Conservation (phyloP, 2,113 vertebrate genomes). For the Toxotes chatareus region DNA sequence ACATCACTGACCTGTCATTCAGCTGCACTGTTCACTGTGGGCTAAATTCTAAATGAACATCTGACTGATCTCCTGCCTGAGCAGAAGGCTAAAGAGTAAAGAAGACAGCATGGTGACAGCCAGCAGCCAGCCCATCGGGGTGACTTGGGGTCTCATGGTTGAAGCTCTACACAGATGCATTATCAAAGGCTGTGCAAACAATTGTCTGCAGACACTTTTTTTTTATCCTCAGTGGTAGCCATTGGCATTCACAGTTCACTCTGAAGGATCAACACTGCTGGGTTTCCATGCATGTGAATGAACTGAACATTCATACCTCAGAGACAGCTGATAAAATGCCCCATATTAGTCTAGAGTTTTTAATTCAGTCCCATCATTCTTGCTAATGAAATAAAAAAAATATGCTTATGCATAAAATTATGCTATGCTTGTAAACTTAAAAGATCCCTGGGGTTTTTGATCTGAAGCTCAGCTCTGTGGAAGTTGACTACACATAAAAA, state of each 20-base stretch:
- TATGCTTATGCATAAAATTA: no score
- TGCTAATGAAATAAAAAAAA: background rate
- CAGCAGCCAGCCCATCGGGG: background rate
- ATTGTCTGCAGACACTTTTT: conserved; percentile 31
- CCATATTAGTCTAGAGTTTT: conserved; percentile 1
- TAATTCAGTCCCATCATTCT: conserved; percentile 7
- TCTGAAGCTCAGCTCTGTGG: background rate
- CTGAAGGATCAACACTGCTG: background rate
- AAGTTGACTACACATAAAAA: conserved; percentile 14
- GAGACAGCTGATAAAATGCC: background rate
- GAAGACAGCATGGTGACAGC: conserved; percentile 14
- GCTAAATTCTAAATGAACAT: background rate
- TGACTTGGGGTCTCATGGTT: conserved; percentile 31
- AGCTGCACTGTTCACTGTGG: background rate
- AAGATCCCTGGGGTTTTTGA: conserved; percentile 11
- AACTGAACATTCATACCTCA: background rate
- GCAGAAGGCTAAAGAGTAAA: background rate
- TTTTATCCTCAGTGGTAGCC: background rate
- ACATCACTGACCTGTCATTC: conserved; percentile 1
- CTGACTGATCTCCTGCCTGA: background rate
- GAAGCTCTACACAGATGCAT: conserved; percentile 48
- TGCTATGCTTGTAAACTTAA: background rate
- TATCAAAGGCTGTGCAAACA: conserved; percentile 21
- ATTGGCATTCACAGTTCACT: background rate
- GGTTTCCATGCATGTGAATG: background rate